Percentiles rank a stretch among this genome's conserved stretches.
Conservation (phyloP, 23 tunicate species). For the Oikopleura albicans region DNA sequence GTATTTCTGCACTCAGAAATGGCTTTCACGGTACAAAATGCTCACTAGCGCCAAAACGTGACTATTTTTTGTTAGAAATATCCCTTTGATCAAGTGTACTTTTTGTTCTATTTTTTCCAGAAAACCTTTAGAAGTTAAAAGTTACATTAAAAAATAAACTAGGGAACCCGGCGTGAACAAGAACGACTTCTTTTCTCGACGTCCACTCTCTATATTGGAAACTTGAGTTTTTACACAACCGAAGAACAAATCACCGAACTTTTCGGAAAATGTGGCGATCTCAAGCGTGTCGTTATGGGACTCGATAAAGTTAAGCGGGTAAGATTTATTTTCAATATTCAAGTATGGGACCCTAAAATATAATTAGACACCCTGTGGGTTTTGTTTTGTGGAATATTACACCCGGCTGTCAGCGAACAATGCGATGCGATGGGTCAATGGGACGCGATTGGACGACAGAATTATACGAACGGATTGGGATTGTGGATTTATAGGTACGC, state of each 20-base stretch:
- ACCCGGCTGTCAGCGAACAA: constrained; percentile 42
- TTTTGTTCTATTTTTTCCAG: too few relatives aligned
- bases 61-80: too few relatives aligned
- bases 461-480: constrained; percentile 97
- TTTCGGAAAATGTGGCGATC: constrained; percentile 93
- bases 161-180: constrained; percentile 45
- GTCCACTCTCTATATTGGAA: constrained; percentile 79
- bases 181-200: constrained; percentile 31
- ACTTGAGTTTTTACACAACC: constrained; percentile 79
- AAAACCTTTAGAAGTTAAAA: too few relatives aligned
- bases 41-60: too few relatives aligned
- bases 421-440: constrained; percentile 67
- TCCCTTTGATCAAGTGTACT: too few relatives aligned
- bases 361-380: constrained; percentile 79
- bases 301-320: constrained; percentile 46
- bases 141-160: too few relatives aligned
- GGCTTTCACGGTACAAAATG: too few relatives aligned
- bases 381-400: constrained; percentile 92
- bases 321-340: background rate
- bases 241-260: constrained; percentile 93
- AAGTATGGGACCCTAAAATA: background rate
- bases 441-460: constrained; percentile 87
- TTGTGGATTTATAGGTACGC: constrained; percentile 56
- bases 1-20: too few relatives aligned
- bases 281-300: constrained; percentile 89